These are phyloP conservation scores for Phrynocephalus guinanensis DNA, from an alignment of 2,797 vertebrate species.

Conservation along the genomic window DNA sequence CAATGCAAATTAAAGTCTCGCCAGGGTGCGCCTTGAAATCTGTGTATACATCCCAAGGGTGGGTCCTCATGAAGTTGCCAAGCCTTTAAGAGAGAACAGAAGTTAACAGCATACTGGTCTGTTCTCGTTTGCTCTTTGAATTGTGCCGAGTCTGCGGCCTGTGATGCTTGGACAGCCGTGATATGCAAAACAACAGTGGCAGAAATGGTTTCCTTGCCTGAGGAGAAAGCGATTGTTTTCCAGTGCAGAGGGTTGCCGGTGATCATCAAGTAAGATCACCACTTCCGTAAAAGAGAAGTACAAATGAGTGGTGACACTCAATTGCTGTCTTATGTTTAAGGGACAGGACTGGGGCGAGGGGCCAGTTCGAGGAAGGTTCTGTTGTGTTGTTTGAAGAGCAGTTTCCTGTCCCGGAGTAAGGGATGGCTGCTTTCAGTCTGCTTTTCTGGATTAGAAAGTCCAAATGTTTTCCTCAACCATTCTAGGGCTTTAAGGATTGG, in stretches of 20 bases:
- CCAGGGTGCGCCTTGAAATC: not conserved
- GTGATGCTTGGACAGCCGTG: not conserved
- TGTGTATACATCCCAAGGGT: not conserved
- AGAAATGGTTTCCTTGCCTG: not conserved
- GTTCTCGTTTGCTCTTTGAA: too few species aligned
- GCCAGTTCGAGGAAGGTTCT: too few species aligned
- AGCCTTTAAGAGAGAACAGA: not conserved
- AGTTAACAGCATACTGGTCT: not conserved
- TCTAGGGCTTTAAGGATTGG: not conserved
- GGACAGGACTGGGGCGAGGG: too few species aligned
- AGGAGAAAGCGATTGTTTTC: not conserved
- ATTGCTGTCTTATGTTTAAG: too few species aligned
- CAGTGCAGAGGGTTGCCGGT: not conserved
- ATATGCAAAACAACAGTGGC: not conserved
- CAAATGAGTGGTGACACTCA: too few species aligned
- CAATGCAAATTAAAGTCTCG: not conserved
- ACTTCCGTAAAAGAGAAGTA: not conserved
- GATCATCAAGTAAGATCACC: not conserved
- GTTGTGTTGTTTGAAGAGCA: too few species aligned
- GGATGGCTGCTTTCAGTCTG: too few species aligned
- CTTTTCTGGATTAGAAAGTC: not conserved
- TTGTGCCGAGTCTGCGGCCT: too few species aligned
- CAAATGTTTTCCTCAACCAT: not conserved
- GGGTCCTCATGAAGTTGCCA: not conserved
- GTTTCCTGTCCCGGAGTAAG: too few species aligned